Evolutionary conservation across 2,113 vertebrate species (phyloP).

Genomic region (Trichechus manatus): DNA sequence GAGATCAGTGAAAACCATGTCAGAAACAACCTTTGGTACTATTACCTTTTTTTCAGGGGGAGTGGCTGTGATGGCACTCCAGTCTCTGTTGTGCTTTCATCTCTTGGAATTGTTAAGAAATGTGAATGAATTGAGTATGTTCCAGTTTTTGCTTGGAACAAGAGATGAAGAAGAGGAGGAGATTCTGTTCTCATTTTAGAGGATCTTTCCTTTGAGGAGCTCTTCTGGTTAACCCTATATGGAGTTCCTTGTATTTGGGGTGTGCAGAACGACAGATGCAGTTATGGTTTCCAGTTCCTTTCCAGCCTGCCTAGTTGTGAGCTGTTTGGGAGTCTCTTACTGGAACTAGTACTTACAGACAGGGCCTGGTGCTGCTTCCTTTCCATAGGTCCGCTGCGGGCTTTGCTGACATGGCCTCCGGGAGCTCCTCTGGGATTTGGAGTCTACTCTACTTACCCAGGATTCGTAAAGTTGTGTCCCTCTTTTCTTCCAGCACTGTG

Average conservation of each 20-base stretch:
- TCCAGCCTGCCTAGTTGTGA: slow-evolving; percentile 56
- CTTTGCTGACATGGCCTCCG: neutral
- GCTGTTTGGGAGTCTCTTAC: slow-evolving; percentile 53
- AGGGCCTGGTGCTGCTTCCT: neutral
- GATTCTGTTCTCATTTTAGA: neutral
- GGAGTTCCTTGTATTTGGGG: slow-evolving; percentile 59
- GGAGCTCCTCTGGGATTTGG: neutral
- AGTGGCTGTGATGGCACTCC: neutral
- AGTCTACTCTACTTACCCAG: neutral
- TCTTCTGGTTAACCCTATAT: neutral
- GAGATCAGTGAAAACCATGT: neutral
- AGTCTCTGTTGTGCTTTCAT: neutral
- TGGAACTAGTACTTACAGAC: neutral
- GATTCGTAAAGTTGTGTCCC: neutral
- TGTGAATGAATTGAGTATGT: neutral
- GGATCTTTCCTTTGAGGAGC: neutral
- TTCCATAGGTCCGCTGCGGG: fast-evolving
- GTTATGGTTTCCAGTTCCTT: slow-evolving; percentile 68
- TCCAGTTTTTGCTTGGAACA: neutral
- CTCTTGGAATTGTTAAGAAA: neutral
- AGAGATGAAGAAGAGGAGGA: neutral
- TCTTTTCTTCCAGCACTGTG: neutral
- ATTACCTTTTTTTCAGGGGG: neutral
- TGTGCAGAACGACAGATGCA: slow-evolving; percentile 44
- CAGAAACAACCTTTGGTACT: neutral